Base-by-base conservation (phyloP, 2,797 vertebrate species). In the Channa striata region DNA sequence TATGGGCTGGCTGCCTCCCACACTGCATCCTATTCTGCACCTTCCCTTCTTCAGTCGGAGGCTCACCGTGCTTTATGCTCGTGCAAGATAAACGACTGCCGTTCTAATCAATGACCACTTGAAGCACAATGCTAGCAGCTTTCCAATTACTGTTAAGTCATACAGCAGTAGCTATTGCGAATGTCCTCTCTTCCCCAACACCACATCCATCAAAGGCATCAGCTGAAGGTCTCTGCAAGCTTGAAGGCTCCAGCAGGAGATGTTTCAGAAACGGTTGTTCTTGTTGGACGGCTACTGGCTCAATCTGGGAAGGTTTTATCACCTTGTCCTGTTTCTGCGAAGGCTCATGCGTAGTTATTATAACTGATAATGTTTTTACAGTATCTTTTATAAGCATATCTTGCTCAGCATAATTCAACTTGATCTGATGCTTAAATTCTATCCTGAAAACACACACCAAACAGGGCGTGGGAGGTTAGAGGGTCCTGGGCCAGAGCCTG, bases 101-200 rank as follows among this genome's bases (percentile, higher is more conserved):
- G 46, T 50, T 62, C 69, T 69, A 82, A 85, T 87, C 86, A 85
- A 79, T 79, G 78, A 46, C 78, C 74, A 70, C 82, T 75, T 65
- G 61, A 80, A 81, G 82, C 78, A 68, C 80, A 72, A 81, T 56
- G 79, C 81, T 79, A 76, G 80, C 77, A 68, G 84, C 72, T 47
- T 59, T 76, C 68, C 81, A 81, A 78, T 88, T 80, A 85, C 84
- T 82, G 79, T 79, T 59, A 78, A 81, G 83, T 84, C 80, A 80
- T 73, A 85, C 77, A 82, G 81, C 81, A 21, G 77, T 7, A 39
- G 80, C 64, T 70, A 40, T 49, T 68, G 82, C 73, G 58, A 72
- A 70, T 11, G 77, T 79, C 82, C 68, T 42, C 57, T 64, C 62
- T 8, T 53, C 44, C 30, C 25, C 59, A 39, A 42, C 75, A 21